Conservation (phyloP, 2,797 vertebrate species). For the Coregonus ussuriensis region DNA sequence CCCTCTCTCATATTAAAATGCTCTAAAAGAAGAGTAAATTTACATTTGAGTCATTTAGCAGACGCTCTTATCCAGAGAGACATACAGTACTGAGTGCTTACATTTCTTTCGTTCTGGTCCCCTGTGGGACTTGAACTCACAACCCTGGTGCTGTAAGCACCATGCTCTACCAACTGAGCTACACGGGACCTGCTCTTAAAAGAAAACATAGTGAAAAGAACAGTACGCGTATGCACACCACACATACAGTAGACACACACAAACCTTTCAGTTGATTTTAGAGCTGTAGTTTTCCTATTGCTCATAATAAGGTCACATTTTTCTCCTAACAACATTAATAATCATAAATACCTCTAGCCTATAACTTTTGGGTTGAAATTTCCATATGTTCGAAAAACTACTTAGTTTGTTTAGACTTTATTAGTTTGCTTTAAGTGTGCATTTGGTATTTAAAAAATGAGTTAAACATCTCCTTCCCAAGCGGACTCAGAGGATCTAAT, state of each 20-base stretch:
- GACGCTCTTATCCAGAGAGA: too few relatives aligned
- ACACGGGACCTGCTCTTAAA: too few relatives aligned
- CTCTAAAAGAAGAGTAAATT: background rate
- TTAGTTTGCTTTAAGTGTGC: conserved; percentile 27
- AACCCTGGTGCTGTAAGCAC: too few relatives aligned
- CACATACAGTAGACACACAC: background rate
- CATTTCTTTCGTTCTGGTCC: too few relatives aligned
- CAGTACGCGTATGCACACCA: background rate
- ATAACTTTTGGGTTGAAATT: background rate
- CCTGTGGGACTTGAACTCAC: too few relatives aligned
- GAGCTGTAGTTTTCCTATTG: background rate
- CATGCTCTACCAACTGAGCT: too few relatives aligned
- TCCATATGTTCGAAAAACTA: background rate
- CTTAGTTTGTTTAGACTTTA: conserved; percentile 19
- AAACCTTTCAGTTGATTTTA: background rate
- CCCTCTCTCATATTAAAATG: background rate
- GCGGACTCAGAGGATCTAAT: background rate
- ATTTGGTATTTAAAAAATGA: background rate
- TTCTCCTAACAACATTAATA: background rate
- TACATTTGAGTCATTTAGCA: background rate
- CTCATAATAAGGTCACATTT: background rate
- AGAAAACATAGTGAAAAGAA: too few relatives aligned
- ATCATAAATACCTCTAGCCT: background rate
- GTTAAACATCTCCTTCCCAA: conserved; percentile 4
- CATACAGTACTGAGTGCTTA: too few relatives aligned